Conservation (phyloP, 2,888 invertebrate species). For the Aspidapion aeneum region DNA sequence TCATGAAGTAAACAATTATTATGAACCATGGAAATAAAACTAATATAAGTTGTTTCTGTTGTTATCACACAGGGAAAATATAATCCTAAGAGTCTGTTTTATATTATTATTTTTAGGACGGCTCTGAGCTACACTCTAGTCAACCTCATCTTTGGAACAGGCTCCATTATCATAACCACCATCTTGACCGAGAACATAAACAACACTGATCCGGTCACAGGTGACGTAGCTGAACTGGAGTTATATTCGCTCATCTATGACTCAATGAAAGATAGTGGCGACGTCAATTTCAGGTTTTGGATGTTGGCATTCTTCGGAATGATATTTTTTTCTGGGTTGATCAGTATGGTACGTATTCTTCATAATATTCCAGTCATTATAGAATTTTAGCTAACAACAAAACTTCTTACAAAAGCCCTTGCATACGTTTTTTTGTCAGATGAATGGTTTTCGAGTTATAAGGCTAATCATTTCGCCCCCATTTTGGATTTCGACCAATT, state of each 20-base stretch:
- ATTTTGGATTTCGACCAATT: no score
- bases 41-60: no score
- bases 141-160: slow-evolving; percentile 56
- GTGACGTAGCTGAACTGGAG: slow-evolving; percentile 52
- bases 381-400: no score
- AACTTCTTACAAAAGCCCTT: no score
- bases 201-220: slow-evolving; percentile 22
- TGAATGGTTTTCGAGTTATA: no score
- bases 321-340: slow-evolving; percentile 57
- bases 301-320: slow-evolving; percentile 55
- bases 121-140: slow-evolving; percentile 55
- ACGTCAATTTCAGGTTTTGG: slow-evolving; percentile 47
- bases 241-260: slow-evolving; percentile 60
- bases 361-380: no score
- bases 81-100: no score
- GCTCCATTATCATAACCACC: slow-evolving; percentile 57
- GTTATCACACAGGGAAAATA: no score
- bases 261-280: slow-evolving; percentile 46
- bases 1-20: no score
- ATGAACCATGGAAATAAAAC: no score
- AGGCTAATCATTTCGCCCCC: no score
- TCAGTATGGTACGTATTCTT: slow-evolving; percentile 60
- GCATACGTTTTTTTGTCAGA: no score
- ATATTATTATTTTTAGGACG: slow-evolving; percentile 57
- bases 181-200: slow-evolving; percentile 46